Conservation (phyloP, 2,797 vertebrate species). For the Lutra lutra region DNA sequence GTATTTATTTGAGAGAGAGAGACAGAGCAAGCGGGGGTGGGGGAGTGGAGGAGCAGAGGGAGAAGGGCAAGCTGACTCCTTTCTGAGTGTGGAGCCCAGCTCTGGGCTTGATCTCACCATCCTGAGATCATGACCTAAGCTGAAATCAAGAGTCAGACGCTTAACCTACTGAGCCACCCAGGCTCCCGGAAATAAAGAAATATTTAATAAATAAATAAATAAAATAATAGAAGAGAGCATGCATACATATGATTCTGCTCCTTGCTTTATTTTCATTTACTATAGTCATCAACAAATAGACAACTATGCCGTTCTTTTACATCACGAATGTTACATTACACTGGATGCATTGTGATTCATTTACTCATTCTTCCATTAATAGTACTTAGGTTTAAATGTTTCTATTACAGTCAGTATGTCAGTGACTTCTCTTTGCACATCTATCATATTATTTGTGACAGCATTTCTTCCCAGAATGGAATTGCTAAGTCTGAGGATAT, state of each 20-base stretch:
- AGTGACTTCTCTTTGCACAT: not conserved
- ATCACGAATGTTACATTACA: not conserved
- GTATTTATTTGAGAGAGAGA: not conserved
- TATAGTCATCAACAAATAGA: too few relatives aligned
- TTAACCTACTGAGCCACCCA: not conserved
- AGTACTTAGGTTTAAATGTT: not conserved
- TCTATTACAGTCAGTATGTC: not conserved
- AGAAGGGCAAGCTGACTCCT: not conserved
- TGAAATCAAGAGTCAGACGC: not conserved
- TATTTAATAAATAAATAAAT: not conserved
- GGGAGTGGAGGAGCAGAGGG: not conserved
- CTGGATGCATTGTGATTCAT: not conserved
- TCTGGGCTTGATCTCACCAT: not conserved
- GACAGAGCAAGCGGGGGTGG: not conserved
- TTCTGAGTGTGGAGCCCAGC: not conserved
- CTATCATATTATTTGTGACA: not conserved
- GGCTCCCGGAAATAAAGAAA: not conserved
- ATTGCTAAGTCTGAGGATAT: not conserved
- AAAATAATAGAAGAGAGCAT: not conserved
- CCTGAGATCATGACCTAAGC: not conserved
- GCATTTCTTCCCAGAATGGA: constrained; percentile 16
- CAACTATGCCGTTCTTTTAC: not conserved
- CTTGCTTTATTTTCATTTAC: not conserved
- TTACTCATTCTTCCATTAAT: not conserved
- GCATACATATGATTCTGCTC: not conserved